A percentile compares a stretch with the other conserved stretches of the same genome.
phyloP scores from a whole-genome alignment of 2,797 vertebrate genomes.

The Microtus californicus region DNA sequence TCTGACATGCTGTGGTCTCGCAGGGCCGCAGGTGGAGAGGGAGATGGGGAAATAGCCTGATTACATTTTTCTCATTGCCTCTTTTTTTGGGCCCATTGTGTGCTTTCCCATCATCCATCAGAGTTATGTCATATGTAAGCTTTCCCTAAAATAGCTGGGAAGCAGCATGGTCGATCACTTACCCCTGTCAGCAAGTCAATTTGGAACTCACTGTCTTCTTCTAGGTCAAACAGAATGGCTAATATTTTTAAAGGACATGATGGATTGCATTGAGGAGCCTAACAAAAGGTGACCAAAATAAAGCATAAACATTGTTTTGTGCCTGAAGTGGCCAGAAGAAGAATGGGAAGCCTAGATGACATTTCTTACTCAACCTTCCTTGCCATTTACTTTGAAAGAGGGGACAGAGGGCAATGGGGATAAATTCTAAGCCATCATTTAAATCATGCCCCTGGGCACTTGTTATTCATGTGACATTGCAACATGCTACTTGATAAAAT shows the following conservation, averaged over 20 bases:
- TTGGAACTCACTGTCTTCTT: conserved; percentile 66
- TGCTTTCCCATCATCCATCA: conserved; percentile 70
- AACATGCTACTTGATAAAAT: conserved; percentile 22
- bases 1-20: conserved; percentile 67
- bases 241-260: conserved; percentile 64
- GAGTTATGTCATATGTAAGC: conserved; percentile 66
- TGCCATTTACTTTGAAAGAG: conserved; percentile 63
- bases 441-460: conserved; percentile 54
- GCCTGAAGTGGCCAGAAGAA: conserved; percentile 47
- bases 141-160: conserved; percentile 70
- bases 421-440: conserved; percentile 69
- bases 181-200: conserved; percentile 47
- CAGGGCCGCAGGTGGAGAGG: conserved; percentile 33
- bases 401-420: neutral
- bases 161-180: conserved; percentile 72
- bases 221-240: conserved; percentile 70
- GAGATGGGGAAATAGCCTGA: conserved; percentile 36
- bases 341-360: conserved; percentile 20
- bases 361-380: conserved; percentile 66
- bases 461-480: conserved; percentile 75
- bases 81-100: conserved; percentile 56
- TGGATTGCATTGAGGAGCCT: conserved; percentile 49
- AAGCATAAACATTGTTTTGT: conserved; percentile 64
- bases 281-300: conserved; percentile 80
- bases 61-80: conserved; percentile 72